These are phyloP conservation scores for Drosophila orena DNA, from an alignment of 1,140 invertebrate species.

Conservation along the genomic window DNA sequence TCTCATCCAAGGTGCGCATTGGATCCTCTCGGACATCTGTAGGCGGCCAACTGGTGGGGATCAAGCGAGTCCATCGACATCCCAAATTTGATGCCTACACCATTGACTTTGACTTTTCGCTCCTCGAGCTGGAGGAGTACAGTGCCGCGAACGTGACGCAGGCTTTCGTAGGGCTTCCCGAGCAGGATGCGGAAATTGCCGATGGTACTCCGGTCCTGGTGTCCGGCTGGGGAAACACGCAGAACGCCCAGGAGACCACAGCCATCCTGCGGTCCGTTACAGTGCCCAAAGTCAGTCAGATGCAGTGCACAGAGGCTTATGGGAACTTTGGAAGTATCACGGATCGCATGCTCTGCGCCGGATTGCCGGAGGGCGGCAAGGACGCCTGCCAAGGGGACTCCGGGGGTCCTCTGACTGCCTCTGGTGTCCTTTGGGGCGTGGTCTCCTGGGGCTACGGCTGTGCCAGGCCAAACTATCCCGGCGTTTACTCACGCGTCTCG, in stretches of 20 bases:
- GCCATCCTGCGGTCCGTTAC: conserved; percentile 82
- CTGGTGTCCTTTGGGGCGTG: conserved; percentile 85
- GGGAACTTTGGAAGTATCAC: conserved; percentile 84
- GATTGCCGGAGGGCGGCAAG: conserved; percentile 87
- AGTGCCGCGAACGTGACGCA: conserved; percentile 30
- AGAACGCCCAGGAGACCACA: conserved; percentile 41
- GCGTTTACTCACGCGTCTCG: conserved; percentile 86
- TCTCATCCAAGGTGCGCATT: conserved; percentile 56
- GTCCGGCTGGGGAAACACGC: conserved; percentile 85
- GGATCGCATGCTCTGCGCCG: conserved; percentile 89
- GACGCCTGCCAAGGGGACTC: conserved; percentile 89
- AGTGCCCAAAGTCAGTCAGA: conserved; percentile 81
- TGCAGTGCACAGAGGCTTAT: conserved; percentile 77
- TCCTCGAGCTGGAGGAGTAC: conserved; percentile 66
- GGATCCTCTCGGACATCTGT: conserved; percentile 57
- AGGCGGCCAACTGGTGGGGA: conserved; percentile 67
- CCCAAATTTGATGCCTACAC: conserved; percentile 64
- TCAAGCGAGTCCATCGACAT: conserved; percentile 70
- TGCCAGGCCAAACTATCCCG: conserved; percentile 85
- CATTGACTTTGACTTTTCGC: conserved; percentile 80
- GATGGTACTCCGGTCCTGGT: conserved; percentile 75
- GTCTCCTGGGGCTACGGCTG: conserved; percentile 88
- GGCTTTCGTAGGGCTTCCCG: conserved; percentile 53
- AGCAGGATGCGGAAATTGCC: conserved; percentile 45
- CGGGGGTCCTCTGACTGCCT: conserved; percentile 83